These are phyloP conservation scores for Folsomia manolachei DNA, from an alignment of 2,888 invertebrate species.

Conservation along the genomic window DNA sequence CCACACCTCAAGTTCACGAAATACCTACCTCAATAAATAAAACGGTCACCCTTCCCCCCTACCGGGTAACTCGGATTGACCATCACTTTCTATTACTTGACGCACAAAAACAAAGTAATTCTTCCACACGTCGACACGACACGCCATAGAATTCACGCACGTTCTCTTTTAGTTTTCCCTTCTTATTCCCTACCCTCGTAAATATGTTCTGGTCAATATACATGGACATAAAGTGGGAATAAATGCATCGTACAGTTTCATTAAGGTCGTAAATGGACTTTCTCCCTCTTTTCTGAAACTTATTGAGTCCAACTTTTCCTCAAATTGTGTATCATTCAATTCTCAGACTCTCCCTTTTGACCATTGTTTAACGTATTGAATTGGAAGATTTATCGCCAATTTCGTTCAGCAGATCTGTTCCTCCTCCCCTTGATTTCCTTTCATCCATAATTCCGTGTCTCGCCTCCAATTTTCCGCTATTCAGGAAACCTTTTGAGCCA, in stretches of 20 bases:
- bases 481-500: neutral
- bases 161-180: neutral
- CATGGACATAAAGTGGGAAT: neutral
- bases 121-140: neutral
- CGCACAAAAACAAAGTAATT: slow-evolving; percentile 10
- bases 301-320: too few relatives aligned
- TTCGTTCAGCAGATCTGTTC: neutral
- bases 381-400: slow-evolving; percentile 3
- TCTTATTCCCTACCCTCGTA: neutral
- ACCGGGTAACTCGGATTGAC: neutral
- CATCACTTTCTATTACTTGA: slow-evolving; percentile 6
- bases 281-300: too few relatives aligned
- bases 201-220: slow-evolving; percentile 10
- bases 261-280: neutral
- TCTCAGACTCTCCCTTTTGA: neutral
- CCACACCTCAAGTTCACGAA: neutral
- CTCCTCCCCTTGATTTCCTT: neutral
- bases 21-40: neutral
- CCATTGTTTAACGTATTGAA: slow-evolving; percentile 5
- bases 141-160: too few relatives aligned
- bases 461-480: neutral
- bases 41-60: neutral
- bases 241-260: slow-evolving; percentile 3
- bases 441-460: neutral
- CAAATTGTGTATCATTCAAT: neutral